Evolutionary conservation across 1,140 invertebrate genomes (phyloP).

Genomic region (Ceratosolen fusciceps): DNA sequence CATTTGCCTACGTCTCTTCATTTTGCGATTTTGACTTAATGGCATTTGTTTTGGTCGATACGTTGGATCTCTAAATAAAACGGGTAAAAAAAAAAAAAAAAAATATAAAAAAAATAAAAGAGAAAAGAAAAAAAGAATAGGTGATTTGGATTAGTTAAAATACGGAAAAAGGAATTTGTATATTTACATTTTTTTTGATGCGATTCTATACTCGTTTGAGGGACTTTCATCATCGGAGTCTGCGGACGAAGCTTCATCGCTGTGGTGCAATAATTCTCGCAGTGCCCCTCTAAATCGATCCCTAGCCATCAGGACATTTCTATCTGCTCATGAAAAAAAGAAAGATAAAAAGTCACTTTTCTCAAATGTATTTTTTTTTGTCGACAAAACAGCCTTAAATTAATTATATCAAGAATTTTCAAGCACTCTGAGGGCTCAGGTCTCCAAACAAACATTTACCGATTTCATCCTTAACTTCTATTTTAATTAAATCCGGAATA

Average conservation of each 20-base stretch:
- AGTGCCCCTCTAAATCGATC: constrained; percentile 77
- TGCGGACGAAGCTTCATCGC: constrained; percentile 71
- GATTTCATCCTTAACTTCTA: constrained; percentile 69
- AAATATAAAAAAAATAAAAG: neutral
- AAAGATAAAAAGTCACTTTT: constrained; percentile 28
- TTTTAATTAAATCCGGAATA: constrained; percentile 59
- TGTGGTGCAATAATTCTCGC: constrained; percentile 74
- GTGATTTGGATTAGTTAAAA: no score
- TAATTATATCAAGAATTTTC: neutral
- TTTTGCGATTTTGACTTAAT: constrained; percentile 59
- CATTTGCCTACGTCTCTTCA: constrained; percentile 67
- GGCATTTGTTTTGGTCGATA: constrained; percentile 56
- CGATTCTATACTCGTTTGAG: constrained; percentile 61
- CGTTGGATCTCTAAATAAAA: constrained; percentile 49
- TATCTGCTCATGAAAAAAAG: constrained; percentile 61
- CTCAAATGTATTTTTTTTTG: neutral
- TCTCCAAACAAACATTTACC: no score
- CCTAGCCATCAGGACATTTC: constrained; percentile 74
- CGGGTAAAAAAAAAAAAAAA: constrained; percentile 26
- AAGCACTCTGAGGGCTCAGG: neutral
- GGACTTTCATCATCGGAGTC: constrained; percentile 66
- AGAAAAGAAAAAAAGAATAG: no score
- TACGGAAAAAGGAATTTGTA: no score
- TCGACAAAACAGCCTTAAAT: neutral
- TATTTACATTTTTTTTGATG: constrained; percentile 67